Percentiles rank a stretch among this genome's conserved stretches.
Evolutionary conservation across 2,888 invertebrate genomes (phyloP).

Genomic region (Rapana venosa): DNA sequence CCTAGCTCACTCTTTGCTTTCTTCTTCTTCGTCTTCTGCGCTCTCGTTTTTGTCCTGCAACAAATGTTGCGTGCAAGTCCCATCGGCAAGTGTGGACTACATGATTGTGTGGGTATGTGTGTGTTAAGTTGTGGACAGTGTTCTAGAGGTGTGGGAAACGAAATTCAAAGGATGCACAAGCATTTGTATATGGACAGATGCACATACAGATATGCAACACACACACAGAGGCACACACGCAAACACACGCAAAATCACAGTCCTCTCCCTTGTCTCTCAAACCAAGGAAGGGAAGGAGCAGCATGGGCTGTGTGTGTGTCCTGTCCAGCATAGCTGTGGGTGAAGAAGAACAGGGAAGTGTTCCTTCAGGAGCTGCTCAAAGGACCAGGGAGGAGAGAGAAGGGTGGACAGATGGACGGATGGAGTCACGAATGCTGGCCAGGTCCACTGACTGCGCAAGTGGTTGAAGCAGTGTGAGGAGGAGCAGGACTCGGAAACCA

Average conservation of each 20-base stretch:
- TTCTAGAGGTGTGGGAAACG: not conserved
- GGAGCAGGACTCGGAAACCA: not conserved
- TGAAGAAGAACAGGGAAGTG: too few relatives aligned
- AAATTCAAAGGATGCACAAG: not conserved
- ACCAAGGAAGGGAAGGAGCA: too few relatives aligned
- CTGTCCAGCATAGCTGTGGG: too few relatives aligned
- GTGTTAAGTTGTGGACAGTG: not conserved
- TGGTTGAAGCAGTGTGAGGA: not conserved
- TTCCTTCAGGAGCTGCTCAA: too few relatives aligned
- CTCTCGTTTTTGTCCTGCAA: not conserved
- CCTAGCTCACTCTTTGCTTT: not conserved
- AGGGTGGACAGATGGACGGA: not conserved
- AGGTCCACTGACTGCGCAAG: too few relatives aligned
- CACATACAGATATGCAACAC: not conserved
- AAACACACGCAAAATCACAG: not conserved
- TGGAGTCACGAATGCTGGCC: not conserved
- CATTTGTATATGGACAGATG: not conserved
- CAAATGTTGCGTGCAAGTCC: not conserved
- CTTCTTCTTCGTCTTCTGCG: not conserved
- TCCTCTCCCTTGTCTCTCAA: not conserved
- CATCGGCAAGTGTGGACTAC: too few relatives aligned
- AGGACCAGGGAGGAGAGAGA: too few relatives aligned
- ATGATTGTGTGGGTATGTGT: not conserved
- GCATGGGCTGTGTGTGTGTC: too few relatives aligned
- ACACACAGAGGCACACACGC: not conserved